Conservation (phyloP, 2,888 invertebrate species). For the Gymnoscelis rufifasciata region DNA sequence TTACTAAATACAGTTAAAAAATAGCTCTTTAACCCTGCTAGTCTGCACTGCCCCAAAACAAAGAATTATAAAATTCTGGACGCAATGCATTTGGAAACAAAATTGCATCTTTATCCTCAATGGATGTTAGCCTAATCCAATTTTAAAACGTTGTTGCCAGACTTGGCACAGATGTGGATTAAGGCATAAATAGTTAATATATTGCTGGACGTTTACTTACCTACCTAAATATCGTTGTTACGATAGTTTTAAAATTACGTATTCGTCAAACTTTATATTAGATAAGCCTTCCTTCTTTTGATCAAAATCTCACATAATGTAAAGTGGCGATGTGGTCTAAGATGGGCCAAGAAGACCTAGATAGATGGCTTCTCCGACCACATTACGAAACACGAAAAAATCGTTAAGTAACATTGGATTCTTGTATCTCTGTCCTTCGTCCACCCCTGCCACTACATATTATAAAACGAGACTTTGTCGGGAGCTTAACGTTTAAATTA, state of each 20-base stretch:
- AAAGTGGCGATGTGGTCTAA: too few species aligned
- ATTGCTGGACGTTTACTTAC: too few species aligned
- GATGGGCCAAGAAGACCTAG: too few species aligned
- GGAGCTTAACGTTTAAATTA: slow-evolving; percentile 78
- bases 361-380: too few species aligned
- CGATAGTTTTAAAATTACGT: too few species aligned
- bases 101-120: slow-evolving; percentile 41
- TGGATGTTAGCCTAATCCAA: slow-evolving; percentile 56
- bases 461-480: slow-evolving; percentile 69
- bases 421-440: slow-evolving; percentile 25
- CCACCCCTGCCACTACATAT: slow-evolving; percentile 61
- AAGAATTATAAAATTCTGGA: slow-evolving; percentile 21
- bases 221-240: too few species aligned
- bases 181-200: neutral
- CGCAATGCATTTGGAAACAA: slow-evolving; percentile 25
- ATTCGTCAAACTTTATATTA: too few species aligned
- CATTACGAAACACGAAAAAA: too few species aligned
- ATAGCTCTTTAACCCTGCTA: slow-evolving; percentile 1
- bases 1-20: neutral
- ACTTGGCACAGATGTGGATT: slow-evolving; percentile 45
- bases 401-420: too few species aligned
- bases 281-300: too few species aligned
- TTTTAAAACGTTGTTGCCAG: slow-evolving; percentile 69
- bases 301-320: too few species aligned
- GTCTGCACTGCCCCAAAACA: slow-evolving; percentile 9